Percentiles rank a stretch among this genome's conserved stretches.
Conservation (phyloP, 2,113 vertebrate genomes). For the Ictalurus furcatus region DNA sequence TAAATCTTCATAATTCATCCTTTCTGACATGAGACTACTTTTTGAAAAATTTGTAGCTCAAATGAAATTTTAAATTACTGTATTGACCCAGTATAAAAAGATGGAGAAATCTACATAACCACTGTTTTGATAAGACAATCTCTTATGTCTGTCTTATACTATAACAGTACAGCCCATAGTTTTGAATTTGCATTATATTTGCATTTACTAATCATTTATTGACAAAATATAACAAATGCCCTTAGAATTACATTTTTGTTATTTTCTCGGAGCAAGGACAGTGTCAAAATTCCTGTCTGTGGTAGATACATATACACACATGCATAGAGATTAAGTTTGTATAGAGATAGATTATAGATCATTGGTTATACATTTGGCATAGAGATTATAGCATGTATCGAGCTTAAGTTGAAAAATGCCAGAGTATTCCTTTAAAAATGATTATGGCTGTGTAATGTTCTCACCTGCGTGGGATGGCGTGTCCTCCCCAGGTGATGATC, state of each 20-base stretch:
- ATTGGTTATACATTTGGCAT: not conserved
- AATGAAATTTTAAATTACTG: too few relatives aligned
- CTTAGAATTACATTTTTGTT: not conserved
- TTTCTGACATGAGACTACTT: too few relatives aligned
- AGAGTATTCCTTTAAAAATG: not conserved
- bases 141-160: not conserved
- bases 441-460: not conserved
- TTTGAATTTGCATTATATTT: not conserved
- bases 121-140: too few relatives aligned
- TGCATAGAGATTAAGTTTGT: not conserved
- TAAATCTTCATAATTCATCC: too few relatives aligned
- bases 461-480: constrained; percentile 89
- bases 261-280: not conserved
- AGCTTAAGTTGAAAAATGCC: not conserved
- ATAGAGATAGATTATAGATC: not conserved
- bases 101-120: too few relatives aligned
- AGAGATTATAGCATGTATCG: not conserved
- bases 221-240: not conserved
- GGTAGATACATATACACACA: not conserved
- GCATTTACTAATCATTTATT: not conserved
- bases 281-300: not conserved
- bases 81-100: too few relatives aligned
- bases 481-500: constrained; percentile 87
- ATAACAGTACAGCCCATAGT: accelerated
- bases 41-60: too few relatives aligned